Evolutionary conservation across 2,113 vertebrate species (phyloP), one percentile per base, ranked within the genome.

Genomic region (Rhea pennata): DNA sequence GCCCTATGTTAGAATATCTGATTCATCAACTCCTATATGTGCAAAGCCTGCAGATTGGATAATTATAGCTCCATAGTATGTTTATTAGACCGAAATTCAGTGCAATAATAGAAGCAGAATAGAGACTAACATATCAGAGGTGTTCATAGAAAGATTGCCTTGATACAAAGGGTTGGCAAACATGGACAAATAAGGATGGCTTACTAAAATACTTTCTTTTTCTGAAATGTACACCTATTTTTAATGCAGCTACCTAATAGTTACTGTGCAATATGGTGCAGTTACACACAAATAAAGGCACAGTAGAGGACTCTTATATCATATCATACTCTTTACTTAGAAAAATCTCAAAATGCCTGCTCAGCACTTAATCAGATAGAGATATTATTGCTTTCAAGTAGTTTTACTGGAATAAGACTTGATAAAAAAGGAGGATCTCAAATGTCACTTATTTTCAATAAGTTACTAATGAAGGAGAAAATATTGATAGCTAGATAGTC

Each of bases 41-140:
- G 91, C 78, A 96, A 96, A 97, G 91, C 75, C 88, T 95, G 75
- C 78, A 96, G 97, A 97, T 54, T 95, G 92, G 85, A 93, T 95
- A 96, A 97, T 96, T 96, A 95, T 64, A 93, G 84, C 48, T 97
- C 73, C 89, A 87, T 93, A 92, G 90, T 66, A 21, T 93, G 92
- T 90, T 97, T 96, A 97, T 96, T 82, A 93, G 74, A 91, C 78
- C 50, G 69, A 96, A 88, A 95, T 94, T 87, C 88, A 72, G 51
- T 92, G 77, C 71, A 59, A 64, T 85, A 87, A 83, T 81, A 90
- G 91, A 92, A 88, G 65, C 4, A 17, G 85, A 81, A 88, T 73
- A 93, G 87, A 94, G 78, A 78, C 56, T 92, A 79, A 87, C 9
- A 3, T 87, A 95, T 77, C 84, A 89, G 81, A 96, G 79, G 39